A percentile compares a stretch with the other conserved stretches of the same genome.
These are phyloP conservation scores for Bombylius discolor DNA, from an alignment of 2,888 invertebrate genomes.

Conservation along the genomic window DNA sequence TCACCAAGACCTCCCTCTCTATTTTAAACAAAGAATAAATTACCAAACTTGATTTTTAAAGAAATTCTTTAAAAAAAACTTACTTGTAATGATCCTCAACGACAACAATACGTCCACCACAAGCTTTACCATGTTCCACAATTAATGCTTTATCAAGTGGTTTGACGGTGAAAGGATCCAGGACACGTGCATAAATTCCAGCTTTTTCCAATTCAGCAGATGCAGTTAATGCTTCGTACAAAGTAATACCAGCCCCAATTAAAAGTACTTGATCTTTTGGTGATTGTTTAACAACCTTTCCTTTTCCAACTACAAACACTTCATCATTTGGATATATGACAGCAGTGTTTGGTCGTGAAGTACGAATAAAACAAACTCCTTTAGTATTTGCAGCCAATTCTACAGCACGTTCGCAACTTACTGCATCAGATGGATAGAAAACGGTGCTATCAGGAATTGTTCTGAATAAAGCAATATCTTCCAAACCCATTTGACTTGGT, in stretches of 20 bases:
- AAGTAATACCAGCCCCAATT: conserved; percentile 87
- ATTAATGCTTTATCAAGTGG: conserved; percentile 78
- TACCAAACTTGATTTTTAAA: neutral
- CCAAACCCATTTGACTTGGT: conserved; percentile 99
- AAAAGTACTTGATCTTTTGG: conserved; percentile 68
- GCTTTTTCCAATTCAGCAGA: conserved; percentile 55
- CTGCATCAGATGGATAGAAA: conserved; percentile 83
- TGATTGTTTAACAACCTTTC: conserved; percentile 65
- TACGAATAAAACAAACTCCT: conserved; percentile 92
- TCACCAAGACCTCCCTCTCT: conserved; percentile 84
- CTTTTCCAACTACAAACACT: conserved; percentile 63
- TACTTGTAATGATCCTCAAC: conserved; percentile 97
- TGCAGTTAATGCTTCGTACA: conserved; percentile 81
- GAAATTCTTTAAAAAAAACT: conserved; percentile 38
- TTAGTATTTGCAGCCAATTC: conserved; percentile 91
- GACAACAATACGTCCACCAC: conserved; percentile 71
- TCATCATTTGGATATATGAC: conserved; percentile 80
- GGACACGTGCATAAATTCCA: conserved; percentile 65
- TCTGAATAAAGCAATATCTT: conserved; percentile 93
- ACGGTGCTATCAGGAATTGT: conserved; percentile 69
- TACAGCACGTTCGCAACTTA: conserved; percentile 84
- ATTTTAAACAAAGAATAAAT: conserved; percentile 6
- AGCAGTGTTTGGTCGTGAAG: conserved; percentile 80
- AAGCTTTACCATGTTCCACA: conserved; percentile 59
- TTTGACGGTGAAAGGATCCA: conserved; percentile 95